A percentile compares a stretch with the other conserved stretches of the same genome.
phyloP scores from a whole-genome alignment of 2,888 invertebrate species.

The Thyatira batis region DNA sequence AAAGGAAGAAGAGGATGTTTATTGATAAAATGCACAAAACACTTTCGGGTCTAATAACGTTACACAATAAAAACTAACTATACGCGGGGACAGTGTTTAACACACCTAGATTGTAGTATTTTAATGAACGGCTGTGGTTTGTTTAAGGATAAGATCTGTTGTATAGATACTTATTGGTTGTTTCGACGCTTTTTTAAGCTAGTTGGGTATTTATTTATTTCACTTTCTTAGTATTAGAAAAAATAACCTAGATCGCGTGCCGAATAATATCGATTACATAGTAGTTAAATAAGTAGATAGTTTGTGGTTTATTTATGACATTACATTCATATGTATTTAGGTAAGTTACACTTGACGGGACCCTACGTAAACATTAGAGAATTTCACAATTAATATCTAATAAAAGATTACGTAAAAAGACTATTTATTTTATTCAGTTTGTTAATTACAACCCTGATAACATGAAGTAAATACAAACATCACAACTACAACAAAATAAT shows the following conservation, averaged over 20 bases:
- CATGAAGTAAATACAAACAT: slow-evolving; percentile 31
- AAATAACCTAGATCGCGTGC: slow-evolving; percentile 35
- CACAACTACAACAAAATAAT: slow-evolving; percentile 45
- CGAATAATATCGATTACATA: slow-evolving; percentile 41
- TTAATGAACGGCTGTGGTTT: slow-evolving; percentile 37
- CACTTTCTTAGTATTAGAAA: slow-evolving; percentile 13
- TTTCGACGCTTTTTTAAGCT: slow-evolving; percentile 49
- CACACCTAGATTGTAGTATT: not conserved
- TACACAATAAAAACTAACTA: too few species aligned
- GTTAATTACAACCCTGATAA: slow-evolving; percentile 20
- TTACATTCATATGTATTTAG: slow-evolving; percentile 32
- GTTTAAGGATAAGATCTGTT: slow-evolving; percentile 23
- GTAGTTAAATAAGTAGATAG: slow-evolving; percentile 24
- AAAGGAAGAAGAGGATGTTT: slow-evolving; percentile 91
- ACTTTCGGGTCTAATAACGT: not conserved
- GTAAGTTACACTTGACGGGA: slow-evolving; percentile 54
- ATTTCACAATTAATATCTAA: slow-evolving; percentile 35
- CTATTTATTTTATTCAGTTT: slow-evolving; percentile 48
- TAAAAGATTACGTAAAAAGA: slow-evolving; percentile 28
- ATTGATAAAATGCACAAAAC: slow-evolving; percentile 46
- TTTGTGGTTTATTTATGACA: slow-evolving; percentile 1
- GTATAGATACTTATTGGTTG: slow-evolving; percentile 27
- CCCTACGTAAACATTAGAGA: slow-evolving; percentile 44
- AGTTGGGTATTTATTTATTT: slow-evolving; percentile 19
- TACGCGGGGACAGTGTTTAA: not conserved